phyloP scores from a whole-genome alignment of 2,797 vertebrate genomes.

The Ara ararauna region DNA sequence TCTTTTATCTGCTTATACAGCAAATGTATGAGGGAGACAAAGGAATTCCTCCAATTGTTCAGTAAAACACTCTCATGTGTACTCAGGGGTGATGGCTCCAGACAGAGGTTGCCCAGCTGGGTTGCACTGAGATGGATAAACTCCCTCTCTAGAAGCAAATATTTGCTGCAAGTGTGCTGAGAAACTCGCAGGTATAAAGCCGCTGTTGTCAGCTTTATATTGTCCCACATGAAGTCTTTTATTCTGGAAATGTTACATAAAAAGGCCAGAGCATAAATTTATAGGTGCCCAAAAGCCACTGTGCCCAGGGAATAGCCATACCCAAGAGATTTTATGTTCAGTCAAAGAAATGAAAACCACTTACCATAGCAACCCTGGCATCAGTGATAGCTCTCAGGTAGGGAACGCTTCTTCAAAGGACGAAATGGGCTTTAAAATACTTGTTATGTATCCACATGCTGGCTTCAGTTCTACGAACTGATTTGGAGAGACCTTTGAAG shows the following conservation, averaged over 20 bases:
- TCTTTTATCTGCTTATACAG: not conserved
- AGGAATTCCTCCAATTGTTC: fast-evolving
- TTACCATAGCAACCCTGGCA: not conserved
- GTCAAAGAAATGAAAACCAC: not conserved
- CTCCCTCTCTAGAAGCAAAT: not conserved
- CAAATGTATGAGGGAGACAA: not conserved
- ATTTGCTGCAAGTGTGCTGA: not conserved
- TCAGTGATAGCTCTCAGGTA: not conserved
- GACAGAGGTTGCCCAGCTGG: not conserved
- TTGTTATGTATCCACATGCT: not conserved
- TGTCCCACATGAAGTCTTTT: not conserved
- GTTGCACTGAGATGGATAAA: not conserved
- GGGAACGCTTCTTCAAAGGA: not conserved
- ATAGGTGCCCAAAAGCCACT: not conserved
- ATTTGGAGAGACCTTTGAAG: not conserved
- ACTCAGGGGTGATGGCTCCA: not conserved
- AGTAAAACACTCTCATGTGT: not conserved
- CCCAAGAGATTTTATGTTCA: not conserved
- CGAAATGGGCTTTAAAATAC: not conserved
- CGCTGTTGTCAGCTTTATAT: not conserved
- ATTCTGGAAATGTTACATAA: not conserved
- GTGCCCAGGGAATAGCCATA: not conserved
- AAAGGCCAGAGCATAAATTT: not conserved
- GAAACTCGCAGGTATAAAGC: not conserved
- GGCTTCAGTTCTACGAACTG: not conserved